Conservation (phyloP, 2,113 vertebrate species). For the Misgurnus anguillicaudatus region DNA sequence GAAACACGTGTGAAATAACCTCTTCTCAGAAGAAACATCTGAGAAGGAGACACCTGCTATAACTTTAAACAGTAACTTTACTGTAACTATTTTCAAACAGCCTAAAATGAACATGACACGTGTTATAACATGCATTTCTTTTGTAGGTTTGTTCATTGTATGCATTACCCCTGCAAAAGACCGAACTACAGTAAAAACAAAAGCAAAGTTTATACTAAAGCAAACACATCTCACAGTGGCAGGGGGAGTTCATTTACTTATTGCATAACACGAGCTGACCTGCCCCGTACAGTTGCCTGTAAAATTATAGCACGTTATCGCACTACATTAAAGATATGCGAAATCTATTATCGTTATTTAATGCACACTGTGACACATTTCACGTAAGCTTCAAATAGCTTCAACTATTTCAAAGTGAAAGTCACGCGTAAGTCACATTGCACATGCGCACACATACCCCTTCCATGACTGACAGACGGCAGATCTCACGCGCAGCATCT, state of each 20-base stretch:
- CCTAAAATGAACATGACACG: not conserved
- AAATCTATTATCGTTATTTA: not conserved
- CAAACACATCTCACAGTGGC: constrained; percentile 1
- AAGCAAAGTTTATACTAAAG: not conserved
- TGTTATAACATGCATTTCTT: constrained; percentile 14
- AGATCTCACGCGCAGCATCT: constrained; percentile 64
- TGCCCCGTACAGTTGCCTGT: not conserved
- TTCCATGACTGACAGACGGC: constrained; percentile 59
- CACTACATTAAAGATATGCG: not conserved
- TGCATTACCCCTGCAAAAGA: not conserved
- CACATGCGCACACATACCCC: constrained; percentile 63
- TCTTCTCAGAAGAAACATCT: no score
- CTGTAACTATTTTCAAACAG: not conserved
- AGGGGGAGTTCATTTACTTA: not conserved
- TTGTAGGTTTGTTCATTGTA: no score
- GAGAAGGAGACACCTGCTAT: no score
- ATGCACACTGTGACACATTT: not conserved
- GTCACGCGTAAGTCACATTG: constrained; percentile 56
- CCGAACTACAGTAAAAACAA: not conserved
- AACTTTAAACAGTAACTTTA: not conserved
- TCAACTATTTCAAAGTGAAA: not conserved
- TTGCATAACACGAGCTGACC: constrained; percentile 3
- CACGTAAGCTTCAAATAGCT: not conserved
- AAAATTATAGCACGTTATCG: not conserved
- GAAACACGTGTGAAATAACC: no score